These are phyloP conservation scores for Dolichotis patagonum DNA, from an alignment of 2,113 vertebrate species.

Conservation along the genomic window DNA sequence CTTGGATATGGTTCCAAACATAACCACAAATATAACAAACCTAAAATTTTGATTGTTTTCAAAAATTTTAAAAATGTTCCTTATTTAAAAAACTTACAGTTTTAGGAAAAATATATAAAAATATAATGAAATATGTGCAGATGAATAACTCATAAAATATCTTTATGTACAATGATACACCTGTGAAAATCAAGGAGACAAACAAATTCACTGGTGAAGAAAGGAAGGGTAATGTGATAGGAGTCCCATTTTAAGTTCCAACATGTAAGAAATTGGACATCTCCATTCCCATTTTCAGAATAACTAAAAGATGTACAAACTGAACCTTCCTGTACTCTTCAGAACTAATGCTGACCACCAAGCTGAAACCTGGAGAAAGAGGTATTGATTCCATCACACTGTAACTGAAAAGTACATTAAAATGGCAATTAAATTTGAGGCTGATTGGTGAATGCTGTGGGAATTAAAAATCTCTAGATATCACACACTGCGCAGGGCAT, in stretches of 20 bases:
- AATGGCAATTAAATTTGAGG: neutral
- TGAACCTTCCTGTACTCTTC: neutral
- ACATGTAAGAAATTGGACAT: neutral
- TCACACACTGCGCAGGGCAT: neutral
- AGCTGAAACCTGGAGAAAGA: neutral
- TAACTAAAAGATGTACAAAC: neutral
- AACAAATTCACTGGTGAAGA: neutral
- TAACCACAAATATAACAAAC: neutral
- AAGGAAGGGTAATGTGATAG: neutral
- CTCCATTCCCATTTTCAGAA: neutral
- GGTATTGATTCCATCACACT: neutral
- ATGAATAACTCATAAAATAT: neutral
- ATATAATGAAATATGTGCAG: neutral
- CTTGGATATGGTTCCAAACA: neutral
- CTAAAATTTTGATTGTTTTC: neutral
- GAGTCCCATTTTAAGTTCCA: neutral
- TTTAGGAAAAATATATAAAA: neutral
- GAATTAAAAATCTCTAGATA: neutral
- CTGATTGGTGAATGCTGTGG: neutral
- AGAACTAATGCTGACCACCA: neutral
- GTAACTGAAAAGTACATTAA: neutral
- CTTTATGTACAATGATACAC: neutral
- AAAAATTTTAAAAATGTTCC: neutral
- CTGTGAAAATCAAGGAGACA: neutral
- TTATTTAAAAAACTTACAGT: neutral